Percentiles rank a stretch among this genome's conserved stretches.
These are phyloP conservation scores for Mycalesis mineus DNA, from an alignment of 2,888 invertebrate species.

Conservation along the genomic window DNA sequence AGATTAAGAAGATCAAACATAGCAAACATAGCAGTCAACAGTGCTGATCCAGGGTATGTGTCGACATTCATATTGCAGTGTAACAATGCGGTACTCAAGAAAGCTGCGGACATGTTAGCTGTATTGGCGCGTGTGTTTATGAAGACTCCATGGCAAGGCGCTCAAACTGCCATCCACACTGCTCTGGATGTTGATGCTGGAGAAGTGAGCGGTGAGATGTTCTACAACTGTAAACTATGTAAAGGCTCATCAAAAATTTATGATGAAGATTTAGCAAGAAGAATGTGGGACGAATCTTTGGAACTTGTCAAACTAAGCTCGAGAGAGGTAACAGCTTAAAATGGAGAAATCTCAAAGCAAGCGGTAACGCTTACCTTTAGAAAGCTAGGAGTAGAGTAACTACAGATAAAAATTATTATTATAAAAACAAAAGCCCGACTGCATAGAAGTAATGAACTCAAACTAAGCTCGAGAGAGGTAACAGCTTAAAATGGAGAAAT, in stretches of 20 bases:
- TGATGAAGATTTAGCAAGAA: conserved; percentile 60
- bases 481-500: background rate
- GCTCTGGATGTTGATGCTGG: conserved; percentile 82
- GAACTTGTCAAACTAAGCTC: conserved; percentile 18
- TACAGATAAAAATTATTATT: no score
- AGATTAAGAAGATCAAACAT: conserved; percentile 80
- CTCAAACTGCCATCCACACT: conserved; percentile 82
- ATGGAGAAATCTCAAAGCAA: no score
- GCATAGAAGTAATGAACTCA: no score
- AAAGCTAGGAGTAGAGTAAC: no score
- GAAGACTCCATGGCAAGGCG: conserved; percentile 39
- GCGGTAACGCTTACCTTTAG: no score
- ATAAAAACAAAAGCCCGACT: no score
- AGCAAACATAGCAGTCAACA: conserved; percentile 85
- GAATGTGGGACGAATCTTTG: conserved; percentile 38
- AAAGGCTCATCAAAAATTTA: conserved; percentile 50
- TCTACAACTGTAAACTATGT: conserved; percentile 76
- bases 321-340: background rate
- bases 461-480: background rate
- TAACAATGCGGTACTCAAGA: conserved; percentile 58
- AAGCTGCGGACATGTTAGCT: conserved; percentile 47
- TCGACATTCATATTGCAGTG: conserved; percentile 83
- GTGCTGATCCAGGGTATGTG: conserved; percentile 88
- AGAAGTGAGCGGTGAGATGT: conserved; percentile 46
- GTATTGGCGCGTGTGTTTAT: conserved; percentile 44